Evolutionary conservation across 2,888 invertebrate genomes (phyloP).

Genomic region (Oegoconia quadripuncta): DNA sequence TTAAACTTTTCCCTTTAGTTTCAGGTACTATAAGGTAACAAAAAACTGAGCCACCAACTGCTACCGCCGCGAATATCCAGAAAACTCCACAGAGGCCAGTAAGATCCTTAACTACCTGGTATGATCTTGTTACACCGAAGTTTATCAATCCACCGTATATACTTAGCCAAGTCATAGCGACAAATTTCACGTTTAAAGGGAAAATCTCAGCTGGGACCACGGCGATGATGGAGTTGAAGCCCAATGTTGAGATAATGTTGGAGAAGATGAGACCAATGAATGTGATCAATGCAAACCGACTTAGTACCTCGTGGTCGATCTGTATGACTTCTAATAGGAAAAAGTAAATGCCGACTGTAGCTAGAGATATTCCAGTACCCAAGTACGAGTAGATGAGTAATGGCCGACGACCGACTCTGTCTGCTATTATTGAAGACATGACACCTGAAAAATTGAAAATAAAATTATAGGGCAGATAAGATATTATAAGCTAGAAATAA

Average conservation of each 20-base stretch:
- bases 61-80: constrained; percentile 58
- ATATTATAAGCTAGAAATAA: no score
- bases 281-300: constrained; percentile 46
- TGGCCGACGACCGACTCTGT: constrained; percentile 63
- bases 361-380: constrained; percentile 38
- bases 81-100: constrained; percentile 70
- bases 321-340: constrained; percentile 41
- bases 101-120: constrained; percentile 67
- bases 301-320: constrained; percentile 31
- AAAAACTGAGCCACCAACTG: constrained; percentile 67
- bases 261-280: constrained; percentile 60
- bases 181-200: constrained; percentile 75
- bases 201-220: constrained; percentile 76
- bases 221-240: constrained; percentile 66
- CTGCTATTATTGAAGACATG: constrained; percentile 48
- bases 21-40: constrained; percentile 73
- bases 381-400: constrained; percentile 60
- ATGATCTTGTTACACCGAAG: constrained; percentile 68
- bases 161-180: constrained; percentile 67
- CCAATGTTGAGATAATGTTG: constrained; percentile 45
- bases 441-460: constrained; percentile 44
- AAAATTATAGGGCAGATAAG: background rate
- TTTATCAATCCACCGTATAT: constrained; percentile 65
- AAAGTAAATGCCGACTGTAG: constrained; percentile 52
- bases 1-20: constrained; percentile 77